These are phyloP conservation scores for Electrona antarctica DNA, from an alignment of 2,113 vertebrate genomes.

Conservation along the genomic window DNA sequence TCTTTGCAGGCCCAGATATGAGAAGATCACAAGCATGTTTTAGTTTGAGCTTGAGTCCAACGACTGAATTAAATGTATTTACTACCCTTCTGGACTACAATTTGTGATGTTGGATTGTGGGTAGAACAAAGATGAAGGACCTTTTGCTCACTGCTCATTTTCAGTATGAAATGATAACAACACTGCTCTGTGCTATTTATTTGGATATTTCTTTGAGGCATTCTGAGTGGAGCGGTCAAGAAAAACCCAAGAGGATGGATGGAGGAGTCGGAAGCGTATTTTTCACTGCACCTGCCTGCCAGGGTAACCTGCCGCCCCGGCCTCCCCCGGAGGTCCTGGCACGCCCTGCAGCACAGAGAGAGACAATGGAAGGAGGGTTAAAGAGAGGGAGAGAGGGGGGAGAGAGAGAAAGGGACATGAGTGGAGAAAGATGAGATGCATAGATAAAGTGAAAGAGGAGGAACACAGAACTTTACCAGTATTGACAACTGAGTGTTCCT, in stretches of 20 bases:
- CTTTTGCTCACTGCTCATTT: not conserved
- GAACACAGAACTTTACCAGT: conserved; percentile 45
- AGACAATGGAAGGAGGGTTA: conserved; percentile 60
- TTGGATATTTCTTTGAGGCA: not conserved
- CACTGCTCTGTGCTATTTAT: too few relatives aligned
- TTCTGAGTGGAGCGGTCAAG: conserved; percentile 27
- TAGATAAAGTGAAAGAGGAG: conserved; percentile 71
- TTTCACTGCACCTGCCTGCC: conserved; percentile 99
- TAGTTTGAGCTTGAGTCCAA: not conserved
- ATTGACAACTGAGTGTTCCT: conserved; percentile 72
- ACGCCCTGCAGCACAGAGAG: conserved; percentile 80
- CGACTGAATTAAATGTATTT: not conserved
- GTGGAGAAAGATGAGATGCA: conserved; percentile 38
- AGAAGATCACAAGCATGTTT: not conserved
- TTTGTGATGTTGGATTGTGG: not conserved
- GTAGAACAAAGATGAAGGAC: not conserved
- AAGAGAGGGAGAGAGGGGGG: conserved; percentile 69
- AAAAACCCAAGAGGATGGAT: conserved; percentile 30
- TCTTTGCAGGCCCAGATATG: not conserved
- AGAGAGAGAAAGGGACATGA: conserved; percentile 24
- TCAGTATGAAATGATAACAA: not conserved
- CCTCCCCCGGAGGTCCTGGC: conserved; percentile 84
- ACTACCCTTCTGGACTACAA: not conserved
- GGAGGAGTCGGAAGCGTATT: conserved; percentile 56
- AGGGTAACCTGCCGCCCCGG: conserved; percentile 93